A percentile compares a stretch with the other conserved stretches of the same genome.
phyloP scores from a whole-genome alignment of 1,140 invertebrate species.

The Tetraneura akinire region DNA sequence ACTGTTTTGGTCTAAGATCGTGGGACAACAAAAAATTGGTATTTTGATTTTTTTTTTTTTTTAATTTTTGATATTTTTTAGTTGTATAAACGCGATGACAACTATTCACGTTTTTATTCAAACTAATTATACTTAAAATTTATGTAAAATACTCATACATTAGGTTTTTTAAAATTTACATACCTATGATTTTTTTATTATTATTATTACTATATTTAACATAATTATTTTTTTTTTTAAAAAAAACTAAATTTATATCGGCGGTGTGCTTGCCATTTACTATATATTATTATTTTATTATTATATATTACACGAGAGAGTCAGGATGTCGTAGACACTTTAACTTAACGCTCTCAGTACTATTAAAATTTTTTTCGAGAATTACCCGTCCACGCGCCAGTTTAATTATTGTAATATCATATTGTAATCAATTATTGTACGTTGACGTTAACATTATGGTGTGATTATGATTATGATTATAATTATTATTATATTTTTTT shows the following conservation, averaged over 20 bases:
- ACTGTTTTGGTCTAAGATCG: conserved; percentile 2
- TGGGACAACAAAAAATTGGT: not conserved
- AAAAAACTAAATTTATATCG: not conserved
- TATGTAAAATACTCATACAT: not conserved
- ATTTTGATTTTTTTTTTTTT: not conserved
- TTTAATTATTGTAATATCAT: not conserved
- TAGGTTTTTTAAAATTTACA: not conserved
- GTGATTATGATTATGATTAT: no score
- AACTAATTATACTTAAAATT: not conserved
- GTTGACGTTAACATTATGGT: no score
- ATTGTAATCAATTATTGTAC: no score
- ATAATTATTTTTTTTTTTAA: conserved; percentile 15
- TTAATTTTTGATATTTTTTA: no score
- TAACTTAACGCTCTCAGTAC: no score
- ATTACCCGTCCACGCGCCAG: not conserved
- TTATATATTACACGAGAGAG: no score
- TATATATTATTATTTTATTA: conserved; percentile 12
- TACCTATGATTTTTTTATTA: not conserved
- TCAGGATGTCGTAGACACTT: no score
- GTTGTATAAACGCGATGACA: not conserved
- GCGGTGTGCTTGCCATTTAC: conserved; percentile 39
- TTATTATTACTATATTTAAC: conserved; percentile 24
- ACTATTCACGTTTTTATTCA: not conserved
- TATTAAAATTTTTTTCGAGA: not conserved
- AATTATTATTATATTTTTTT: no score